These are phyloP conservation scores for Cotesia chilonis DNA, from an alignment of 1,140 invertebrate genomes.

Conservation along the genomic window DNA sequence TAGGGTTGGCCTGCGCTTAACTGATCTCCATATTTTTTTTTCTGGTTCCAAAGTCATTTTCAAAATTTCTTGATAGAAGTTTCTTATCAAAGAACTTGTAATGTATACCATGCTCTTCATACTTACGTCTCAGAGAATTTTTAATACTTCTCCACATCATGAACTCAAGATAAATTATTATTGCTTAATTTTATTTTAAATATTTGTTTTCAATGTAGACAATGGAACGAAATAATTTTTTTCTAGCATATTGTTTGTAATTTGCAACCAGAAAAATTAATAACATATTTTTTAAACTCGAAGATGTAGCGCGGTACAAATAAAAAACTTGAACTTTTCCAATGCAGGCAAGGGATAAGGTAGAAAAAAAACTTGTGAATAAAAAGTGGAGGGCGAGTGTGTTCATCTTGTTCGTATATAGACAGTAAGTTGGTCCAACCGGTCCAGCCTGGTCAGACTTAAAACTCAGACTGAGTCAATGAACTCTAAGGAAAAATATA, in stretches of 20 bases:
- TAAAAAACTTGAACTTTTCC: not conserved
- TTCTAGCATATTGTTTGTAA: not conserved
- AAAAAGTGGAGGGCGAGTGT: constrained; percentile 5
- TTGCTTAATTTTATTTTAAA: not conserved
- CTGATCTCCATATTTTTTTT: no score
- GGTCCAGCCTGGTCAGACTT: constrained; percentile 30
- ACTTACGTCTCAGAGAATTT: no score
- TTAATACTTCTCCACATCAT: not conserved
- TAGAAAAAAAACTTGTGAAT: constrained; percentile 9
- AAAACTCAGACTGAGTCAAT: constrained; percentile 30
- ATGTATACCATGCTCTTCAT: no score
- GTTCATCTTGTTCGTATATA: constrained; percentile 8
- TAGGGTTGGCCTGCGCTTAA: no score
- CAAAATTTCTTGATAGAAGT: no score
- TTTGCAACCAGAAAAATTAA: no score
- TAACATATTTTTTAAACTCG: no score
- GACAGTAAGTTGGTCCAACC: constrained; percentile 32
- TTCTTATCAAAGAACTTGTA: no score
- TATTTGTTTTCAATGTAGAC: not conserved
- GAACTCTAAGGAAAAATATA: constrained; percentile 29
- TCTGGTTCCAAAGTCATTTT: no score
- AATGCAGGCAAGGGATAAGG: constrained; percentile 9
- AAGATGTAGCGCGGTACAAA: no score
- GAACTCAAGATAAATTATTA: not conserved
- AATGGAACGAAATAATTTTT: not conserved